Conservation (phyloP, 2,113 vertebrate genomes). For the Chlorodrepanis virens region DNA sequence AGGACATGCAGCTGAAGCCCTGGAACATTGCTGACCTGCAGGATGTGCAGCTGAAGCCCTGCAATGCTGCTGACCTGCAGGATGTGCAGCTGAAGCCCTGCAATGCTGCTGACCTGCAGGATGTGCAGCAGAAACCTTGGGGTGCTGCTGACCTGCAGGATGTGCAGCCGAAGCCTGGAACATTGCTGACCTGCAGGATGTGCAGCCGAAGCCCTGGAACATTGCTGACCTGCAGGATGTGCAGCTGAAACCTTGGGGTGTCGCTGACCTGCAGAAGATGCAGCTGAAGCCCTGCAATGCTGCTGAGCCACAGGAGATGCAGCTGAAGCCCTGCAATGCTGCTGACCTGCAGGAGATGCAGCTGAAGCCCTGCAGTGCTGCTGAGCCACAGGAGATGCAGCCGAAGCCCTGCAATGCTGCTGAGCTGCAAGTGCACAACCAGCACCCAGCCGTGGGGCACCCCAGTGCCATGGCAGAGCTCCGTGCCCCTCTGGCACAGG, state of each 20-base stretch:
- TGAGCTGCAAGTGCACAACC: neutral
- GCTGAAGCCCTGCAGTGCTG: too few relatives aligned
- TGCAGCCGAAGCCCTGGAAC: neutral
- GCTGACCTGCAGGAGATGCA: neutral
- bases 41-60: neutral
- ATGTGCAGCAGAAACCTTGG: accelerated
- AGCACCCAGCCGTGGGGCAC: neutral
- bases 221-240: neutral
- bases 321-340: neutral
- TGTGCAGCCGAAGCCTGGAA: accelerated
- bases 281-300: too few relatives aligned
- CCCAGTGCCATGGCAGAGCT: neutral
- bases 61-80: neutral
- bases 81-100: too few relatives aligned
- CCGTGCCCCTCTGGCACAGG: neutral
- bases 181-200: accelerated
- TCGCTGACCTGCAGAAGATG: too few relatives aligned
- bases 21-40: accelerated
- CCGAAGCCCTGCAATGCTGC: neutral
- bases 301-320: neutral
- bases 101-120: neutral
- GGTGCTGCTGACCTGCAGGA: accelerated
- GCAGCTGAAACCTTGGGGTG: too few relatives aligned
- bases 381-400: too few relatives aligned
- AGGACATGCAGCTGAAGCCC: accelerated